Evolutionary conservation across 2,113 vertebrate species (phyloP).

Genomic region (Leptobrachium leishanense): DNA sequence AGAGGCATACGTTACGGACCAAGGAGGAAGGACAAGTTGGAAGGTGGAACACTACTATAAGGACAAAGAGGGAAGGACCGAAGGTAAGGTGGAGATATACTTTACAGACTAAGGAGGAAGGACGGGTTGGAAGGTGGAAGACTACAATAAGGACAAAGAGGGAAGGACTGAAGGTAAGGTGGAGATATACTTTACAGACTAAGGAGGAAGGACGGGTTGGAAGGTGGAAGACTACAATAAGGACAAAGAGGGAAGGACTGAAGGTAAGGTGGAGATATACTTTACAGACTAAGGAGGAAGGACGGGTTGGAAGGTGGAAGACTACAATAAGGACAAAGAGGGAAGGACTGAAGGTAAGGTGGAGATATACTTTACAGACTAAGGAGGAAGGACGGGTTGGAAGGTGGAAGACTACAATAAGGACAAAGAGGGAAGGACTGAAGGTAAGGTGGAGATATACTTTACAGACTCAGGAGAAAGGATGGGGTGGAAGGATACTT

Average conservation of each 20-base stretch:
- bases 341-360: not conserved
- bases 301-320: not conserved
- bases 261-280: constrained; percentile 8
- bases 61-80: not conserved
- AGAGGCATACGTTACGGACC: constrained; percentile 41
- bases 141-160: not conserved
- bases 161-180: not conserved
- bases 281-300: not conserved
- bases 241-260: constrained; percentile 26
- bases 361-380: not conserved
- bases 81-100: not conserved
- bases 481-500: not conserved
- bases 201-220: not conserved
- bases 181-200: not conserved
- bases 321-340: constrained; percentile 25
- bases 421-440: not conserved
- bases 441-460: not conserved
- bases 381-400: not conserved
- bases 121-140: not conserved
- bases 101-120: constrained; percentile 23
- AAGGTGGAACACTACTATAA: not conserved
- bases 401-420: not conserved
- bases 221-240: not conserved
- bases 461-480: not conserved
- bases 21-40: constrained; percentile 33